Conservation (phyloP, 1,140 invertebrate species). For the Acyrthosiphon pisum region DNA sequence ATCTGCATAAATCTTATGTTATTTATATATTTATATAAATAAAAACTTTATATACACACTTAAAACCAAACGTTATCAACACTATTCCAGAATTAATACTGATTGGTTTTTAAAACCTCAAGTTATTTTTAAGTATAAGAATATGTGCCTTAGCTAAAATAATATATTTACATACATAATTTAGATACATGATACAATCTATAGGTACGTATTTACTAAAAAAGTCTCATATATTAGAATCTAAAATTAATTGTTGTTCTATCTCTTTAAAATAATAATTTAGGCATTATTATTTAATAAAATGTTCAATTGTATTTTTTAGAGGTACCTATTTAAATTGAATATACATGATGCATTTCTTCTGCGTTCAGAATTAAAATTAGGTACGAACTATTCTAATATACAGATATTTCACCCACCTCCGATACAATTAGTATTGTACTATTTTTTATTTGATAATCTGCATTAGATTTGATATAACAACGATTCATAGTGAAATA, state of each 20-base stretch:
- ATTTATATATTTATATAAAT: neutral
- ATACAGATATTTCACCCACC: neutral
- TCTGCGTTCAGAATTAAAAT: neutral
- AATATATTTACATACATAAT: neutral
- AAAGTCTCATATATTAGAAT: neutral
- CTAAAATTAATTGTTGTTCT: neutral
- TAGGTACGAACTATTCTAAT: too few relatives aligned
- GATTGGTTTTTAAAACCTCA: neutral
- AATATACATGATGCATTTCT: neutral
- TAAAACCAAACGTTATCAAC: neutral
- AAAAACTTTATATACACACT: neutral
- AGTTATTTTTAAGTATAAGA: neutral
- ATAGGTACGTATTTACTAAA: neutral
- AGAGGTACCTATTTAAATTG: neutral
- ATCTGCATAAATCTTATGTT: constrained; percentile 19
- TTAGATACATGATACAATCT: neutral
- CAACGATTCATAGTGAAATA: neutral
- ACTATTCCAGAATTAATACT: neutral
- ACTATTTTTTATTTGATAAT: neutral
- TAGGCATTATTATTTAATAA: neutral
- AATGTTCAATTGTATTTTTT: neutral
- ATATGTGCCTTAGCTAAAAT: neutral
- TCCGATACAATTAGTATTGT: neutral
- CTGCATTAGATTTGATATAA: neutral
- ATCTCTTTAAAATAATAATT: neutral